Evolutionary conservation across 2,888 invertebrate species (phyloP), one percentile per base, ranked within the genome.

Genomic region (Sycophila texana): DNA sequence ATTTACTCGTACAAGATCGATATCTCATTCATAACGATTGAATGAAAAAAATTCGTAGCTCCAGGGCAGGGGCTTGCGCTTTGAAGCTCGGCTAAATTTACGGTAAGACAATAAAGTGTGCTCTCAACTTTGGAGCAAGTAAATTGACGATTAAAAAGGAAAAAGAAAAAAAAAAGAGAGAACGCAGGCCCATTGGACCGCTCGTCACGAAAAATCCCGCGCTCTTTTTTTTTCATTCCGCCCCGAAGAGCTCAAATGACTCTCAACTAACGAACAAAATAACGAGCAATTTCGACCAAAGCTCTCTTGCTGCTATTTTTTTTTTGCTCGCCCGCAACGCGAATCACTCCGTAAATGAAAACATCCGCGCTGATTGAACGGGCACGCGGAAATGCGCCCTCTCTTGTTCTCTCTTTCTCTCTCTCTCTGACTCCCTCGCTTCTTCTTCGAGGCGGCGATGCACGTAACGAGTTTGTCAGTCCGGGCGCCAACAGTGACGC

Each of bases 321-420:
- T 18, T 67, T 60, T 68, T 47, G 14, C 58, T 22, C 20, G 12
- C n/a, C 61, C 77, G 61, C 58, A 74, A 58, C 73, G 26, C 71
- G 76, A 81, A 76, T 81, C 76, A 67, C 60, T 74, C 60, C 73
- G 79, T 74, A 81, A 81, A 81, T 81, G 81, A 79, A 81, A 81
- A 79, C 79, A 81, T 81, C 77, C 74, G 74, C 74, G 61, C 79
- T 81, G 81, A 81, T 81, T 81, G 79, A 81, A 79, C 79, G 73
- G 66, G n/a, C 49, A 30, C 74, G 49, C 39, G 53, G 74, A 55
- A 63, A 74, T 57, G 75, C 51, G 39, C 18, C 65, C 57, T 74
- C 63, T 39, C 53, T 7, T 57, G 57, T 58, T 75, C 63, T 72
- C 68, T 63, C 58, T 72, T 63, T 63, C 58, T 51, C 53, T 58